A percentile compares a stretch with the other conserved stretches of the same genome.
Evolutionary conservation across 2,888 invertebrate genomes (phyloP).

Genomic region (Nasonia oneida): DNA sequence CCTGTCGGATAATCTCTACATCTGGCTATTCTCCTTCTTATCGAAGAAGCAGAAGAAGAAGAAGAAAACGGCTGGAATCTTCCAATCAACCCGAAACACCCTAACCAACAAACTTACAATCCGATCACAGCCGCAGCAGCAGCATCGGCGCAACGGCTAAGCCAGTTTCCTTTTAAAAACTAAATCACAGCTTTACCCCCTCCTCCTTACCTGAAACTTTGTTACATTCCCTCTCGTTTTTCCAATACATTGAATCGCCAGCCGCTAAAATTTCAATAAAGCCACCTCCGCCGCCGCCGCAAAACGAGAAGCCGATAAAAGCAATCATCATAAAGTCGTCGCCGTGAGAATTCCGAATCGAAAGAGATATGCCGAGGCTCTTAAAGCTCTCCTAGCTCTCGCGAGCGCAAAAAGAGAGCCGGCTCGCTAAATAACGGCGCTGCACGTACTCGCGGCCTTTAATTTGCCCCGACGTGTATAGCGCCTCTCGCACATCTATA

Average conservation of each 20-base stretch:
- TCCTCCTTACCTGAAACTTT: not conserved
- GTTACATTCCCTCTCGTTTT: constrained; percentile 17
- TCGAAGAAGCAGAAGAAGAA: not conserved
- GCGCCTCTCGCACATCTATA: not conserved
- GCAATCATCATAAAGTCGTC: constrained; percentile 42
- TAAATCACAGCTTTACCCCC: not conserved
- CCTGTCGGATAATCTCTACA: not conserved
- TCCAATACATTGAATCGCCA: constrained; percentile 37
- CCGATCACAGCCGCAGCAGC: not conserved
- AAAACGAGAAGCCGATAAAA: constrained; percentile 30
- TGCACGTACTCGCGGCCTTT: constrained; percentile 8
- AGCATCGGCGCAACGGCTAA: not conserved
- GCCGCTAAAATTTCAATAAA: constrained; percentile 39
- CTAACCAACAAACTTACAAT: constrained; percentile 5
- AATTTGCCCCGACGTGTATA: not conserved
- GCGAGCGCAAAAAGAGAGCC: not conserved
- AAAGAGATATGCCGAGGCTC: constrained; percentile 1
- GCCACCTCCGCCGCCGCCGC: not conserved
- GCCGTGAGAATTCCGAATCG: constrained; percentile 4
- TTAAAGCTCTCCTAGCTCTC: not conserved
- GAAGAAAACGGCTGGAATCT: not conserved
- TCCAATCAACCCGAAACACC: constrained; percentile 7
- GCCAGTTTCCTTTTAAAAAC: constrained; percentile 7
- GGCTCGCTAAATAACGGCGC: not conserved
- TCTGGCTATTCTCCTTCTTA: not conserved